A percentile compares a stretch with the other conserved stretches of the same genome.
phyloP scores from a whole-genome alignment of 1,140 invertebrate genomes.

The Caenorhabditis brenneri region DNA sequence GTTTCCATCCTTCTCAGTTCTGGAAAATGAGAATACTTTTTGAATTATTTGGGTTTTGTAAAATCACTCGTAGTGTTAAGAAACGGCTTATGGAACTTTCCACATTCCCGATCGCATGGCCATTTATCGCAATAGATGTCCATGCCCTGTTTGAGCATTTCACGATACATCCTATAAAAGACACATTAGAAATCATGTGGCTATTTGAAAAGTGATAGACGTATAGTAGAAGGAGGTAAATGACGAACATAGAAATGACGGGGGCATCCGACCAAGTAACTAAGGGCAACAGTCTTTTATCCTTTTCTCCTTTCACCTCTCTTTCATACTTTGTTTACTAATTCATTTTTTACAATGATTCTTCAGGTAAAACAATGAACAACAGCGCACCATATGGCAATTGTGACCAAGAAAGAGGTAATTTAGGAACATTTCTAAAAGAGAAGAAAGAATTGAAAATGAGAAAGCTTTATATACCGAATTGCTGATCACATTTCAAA shows the following conservation, averaged over 20 bases:
- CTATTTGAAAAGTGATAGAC: neutral
- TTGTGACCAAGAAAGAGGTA: no score
- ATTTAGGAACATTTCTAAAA: no score
- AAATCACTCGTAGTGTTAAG: neutral
- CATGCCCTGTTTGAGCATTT: neutral
- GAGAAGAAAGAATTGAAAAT: no score
- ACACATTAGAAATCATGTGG: neutral
- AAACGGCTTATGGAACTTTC: neutral
- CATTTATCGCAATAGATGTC: neutral
- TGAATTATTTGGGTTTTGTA: neutral
- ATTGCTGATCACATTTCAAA: no score
- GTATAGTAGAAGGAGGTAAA: neutral
- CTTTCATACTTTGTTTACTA: neutral
- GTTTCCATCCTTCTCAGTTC: neutral
- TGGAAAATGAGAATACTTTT: neutral
- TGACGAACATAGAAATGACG: neutral
- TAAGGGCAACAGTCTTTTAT: neutral
- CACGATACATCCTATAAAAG: conserved; percentile 1
- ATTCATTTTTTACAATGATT: no score
- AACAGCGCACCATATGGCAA: no score
- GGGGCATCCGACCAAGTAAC: neutral
- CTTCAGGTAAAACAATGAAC: no score
- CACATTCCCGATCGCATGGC: conserved; percentile 27
- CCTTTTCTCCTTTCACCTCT: neutral
- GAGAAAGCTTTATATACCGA: no score